phyloP scores from a whole-genome alignment of 2,888 invertebrate species.

The Anorthoa munda region DNA sequence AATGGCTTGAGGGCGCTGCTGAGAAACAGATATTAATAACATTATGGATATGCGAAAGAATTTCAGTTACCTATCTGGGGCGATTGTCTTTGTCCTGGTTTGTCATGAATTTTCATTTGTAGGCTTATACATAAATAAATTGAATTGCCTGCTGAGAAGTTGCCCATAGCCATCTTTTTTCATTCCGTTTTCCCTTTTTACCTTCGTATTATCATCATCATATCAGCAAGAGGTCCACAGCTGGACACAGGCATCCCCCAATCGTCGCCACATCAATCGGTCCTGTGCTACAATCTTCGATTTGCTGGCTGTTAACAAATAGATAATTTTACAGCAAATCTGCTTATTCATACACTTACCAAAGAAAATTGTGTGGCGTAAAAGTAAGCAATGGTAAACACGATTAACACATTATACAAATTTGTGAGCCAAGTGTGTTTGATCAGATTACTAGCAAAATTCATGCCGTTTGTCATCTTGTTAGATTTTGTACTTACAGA shows the following conservation, averaged over 20 bases:
- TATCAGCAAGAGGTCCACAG: neutral
- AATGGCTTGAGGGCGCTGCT: constrained; percentile 32
- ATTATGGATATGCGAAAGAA: neutral
- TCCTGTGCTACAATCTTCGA: neutral
- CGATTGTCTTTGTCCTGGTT: neutral
- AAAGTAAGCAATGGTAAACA: constrained; percentile 14
- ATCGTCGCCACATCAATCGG: neutral
- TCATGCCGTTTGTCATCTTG: constrained; percentile 14
- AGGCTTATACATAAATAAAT: neutral
- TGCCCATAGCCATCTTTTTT: too few species aligned
- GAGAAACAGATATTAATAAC: neutral
- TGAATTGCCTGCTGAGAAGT: neutral
- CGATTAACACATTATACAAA: constrained; percentile 33
- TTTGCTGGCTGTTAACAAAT: neutral
- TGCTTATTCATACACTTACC: constrained; percentile 22
- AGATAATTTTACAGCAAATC: neutral
- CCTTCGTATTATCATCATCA: neutral
- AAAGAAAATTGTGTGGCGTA: constrained; percentile 12
- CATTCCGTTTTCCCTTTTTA: too few species aligned
- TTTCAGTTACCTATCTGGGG: neutral
- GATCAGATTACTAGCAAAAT: constrained; percentile 48
- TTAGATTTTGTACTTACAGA: constrained; percentile 29
- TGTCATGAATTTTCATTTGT: neutral
- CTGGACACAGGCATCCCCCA: neutral
- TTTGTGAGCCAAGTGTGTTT: constrained; percentile 26